Evolutionary conservation across 2,888 invertebrate species (phyloP), one percentile per base, ranked within the genome.

Genomic region (Diploptera punctata): DNA sequence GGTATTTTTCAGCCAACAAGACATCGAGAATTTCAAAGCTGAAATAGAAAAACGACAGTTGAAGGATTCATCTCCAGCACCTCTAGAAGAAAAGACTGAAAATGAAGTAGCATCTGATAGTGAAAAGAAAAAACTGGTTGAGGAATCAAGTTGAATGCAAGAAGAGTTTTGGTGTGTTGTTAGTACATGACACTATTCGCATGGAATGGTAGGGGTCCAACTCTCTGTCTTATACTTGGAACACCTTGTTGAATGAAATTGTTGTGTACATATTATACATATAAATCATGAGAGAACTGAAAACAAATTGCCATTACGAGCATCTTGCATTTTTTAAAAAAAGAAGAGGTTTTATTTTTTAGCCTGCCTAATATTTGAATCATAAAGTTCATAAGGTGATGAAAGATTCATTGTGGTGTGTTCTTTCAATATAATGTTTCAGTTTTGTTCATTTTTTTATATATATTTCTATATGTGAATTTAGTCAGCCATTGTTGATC

Each of bases 21-120:
- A 98, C 81, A 97, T 98, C 77, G 97, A 96, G 81, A 94, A 94
- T 82, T 94, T 97, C 82, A 95, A 95, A 81, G 94, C 93, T 43
- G 97, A 97, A 84, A 93, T 97, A 79, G 94, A 96, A 81, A 95
- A 94, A 81, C 89, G 94, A 78, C 93, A 95, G 81, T 74, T 78
- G 57, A 77, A 79, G 65, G 80, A 80, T 73, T 74, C 77, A 67
- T 79, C 79, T n/a, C 78, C 79, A 4, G 74, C 74, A 18, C 76
- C 73, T 18, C 75, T 73, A 26, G 76, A 76, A 49, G 76, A 77
- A 52, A 75, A 75, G 71, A 70, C 70, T 61, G 75, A 73, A 1
- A 44, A 38, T 60, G 60, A 65, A 24, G 24, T 62, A 29, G 68
- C 70, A 18, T 18, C 71, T 44, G 57, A 16, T 61, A 61, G 47